phyloP scores from a whole-genome alignment of 2,797 vertebrate species.

The Clamator glandarius region DNA sequence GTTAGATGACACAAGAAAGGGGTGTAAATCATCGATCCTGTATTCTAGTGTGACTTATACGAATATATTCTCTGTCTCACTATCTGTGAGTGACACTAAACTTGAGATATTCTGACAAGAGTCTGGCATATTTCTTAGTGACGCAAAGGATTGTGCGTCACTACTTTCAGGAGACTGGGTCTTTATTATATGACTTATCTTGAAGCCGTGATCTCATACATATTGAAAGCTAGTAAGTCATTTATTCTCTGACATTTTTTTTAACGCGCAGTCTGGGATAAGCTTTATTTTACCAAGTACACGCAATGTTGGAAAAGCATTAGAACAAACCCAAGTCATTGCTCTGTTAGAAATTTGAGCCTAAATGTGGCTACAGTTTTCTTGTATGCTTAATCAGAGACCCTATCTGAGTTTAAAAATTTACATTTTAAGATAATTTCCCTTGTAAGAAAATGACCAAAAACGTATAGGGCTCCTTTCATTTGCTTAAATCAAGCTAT shows the following conservation, averaged over 20 bases:
- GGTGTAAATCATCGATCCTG: not conserved
- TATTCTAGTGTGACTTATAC: not conserved
- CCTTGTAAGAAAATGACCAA: not conserved
- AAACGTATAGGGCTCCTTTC: not conserved
- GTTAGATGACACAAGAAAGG: not conserved
- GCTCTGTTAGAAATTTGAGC: not conserved
- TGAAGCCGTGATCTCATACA: conserved; percentile 28
- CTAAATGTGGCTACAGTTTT: not conserved
- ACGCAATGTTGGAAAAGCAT: not conserved
- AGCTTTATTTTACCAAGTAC: not conserved
- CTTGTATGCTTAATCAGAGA: not conserved
- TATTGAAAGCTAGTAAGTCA: conserved; percentile 9
- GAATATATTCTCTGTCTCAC: not conserved
- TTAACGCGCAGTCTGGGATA: not conserved
- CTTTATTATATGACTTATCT: conserved; percentile 18
- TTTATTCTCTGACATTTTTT: not conserved
- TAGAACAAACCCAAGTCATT: not conserved
- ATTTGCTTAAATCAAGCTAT: not conserved
- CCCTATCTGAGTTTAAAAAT: not conserved
- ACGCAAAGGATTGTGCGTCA: not conserved
- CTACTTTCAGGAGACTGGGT: not conserved
- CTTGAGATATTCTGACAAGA: conserved; percentile 2
- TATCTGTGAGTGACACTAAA: not conserved
- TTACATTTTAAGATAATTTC: not conserved
- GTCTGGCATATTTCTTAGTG: conserved; percentile 5